Conservation (phyloP, 2,113 vertebrate genomes). For the Oreotrochilus melanogaster region DNA sequence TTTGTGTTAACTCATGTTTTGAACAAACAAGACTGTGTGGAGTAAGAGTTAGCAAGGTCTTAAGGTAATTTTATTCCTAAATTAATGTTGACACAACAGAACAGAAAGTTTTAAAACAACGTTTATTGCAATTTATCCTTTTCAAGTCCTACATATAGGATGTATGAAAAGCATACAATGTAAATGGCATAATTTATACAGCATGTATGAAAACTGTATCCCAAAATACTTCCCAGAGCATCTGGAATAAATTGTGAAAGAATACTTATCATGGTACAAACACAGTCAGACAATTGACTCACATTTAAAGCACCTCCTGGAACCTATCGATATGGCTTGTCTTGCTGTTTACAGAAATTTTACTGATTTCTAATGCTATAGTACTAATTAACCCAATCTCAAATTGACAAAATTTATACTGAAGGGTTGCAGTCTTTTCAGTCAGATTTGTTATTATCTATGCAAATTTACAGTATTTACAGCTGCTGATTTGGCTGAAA, state of each 20-base stretch:
- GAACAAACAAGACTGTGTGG: neutral
- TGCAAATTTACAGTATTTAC: neutral
- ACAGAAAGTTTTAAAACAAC: slow-evolving; percentile 11
- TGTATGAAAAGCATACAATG: slow-evolving; percentile 44
- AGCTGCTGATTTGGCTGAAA: slow-evolving; percentile 6
- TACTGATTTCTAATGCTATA: neutral
- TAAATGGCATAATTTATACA: slow-evolving; percentile 30
- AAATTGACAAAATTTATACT: neutral
- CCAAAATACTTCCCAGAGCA: slow-evolving; percentile 51
- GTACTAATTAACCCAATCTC: neutral
- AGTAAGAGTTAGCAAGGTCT: neutral
- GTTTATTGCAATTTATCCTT: slow-evolving; percentile 47
- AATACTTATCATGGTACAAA: slow-evolving; percentile 35
- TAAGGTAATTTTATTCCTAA: neutral
- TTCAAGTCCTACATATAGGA: neutral
- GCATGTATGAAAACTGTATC: slow-evolving; percentile 48
- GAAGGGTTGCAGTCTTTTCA: neutral
- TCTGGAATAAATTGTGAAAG: slow-evolving; percentile 30
- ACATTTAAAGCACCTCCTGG: slow-evolving; percentile 4
- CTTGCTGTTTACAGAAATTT: neutral
- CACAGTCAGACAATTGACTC: slow-evolving; percentile 58
- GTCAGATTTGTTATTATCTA: neutral
- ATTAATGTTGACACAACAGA: neutral
- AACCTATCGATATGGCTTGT: slow-evolving; percentile 6
- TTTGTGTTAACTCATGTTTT: slow-evolving; percentile 19